A percentile compares a stretch with the other conserved stretches of the same genome.
phyloP scores from a whole-genome alignment of 2,797 vertebrate species.

The Gastrophryne carolinensis region DNA sequence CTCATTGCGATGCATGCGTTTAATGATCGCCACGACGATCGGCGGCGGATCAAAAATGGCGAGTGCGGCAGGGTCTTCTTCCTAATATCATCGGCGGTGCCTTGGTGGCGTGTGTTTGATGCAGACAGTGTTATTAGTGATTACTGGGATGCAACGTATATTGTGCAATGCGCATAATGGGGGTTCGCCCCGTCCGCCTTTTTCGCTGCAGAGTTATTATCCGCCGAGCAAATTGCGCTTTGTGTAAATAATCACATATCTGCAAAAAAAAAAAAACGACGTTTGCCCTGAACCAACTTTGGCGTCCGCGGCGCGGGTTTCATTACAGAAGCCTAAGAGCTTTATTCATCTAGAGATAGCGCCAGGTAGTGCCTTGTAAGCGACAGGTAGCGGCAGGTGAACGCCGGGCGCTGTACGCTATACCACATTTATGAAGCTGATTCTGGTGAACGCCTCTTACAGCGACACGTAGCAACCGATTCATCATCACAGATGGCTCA shows the following conservation, averaged over 20 bases:
- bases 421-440: no score
- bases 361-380: no score
- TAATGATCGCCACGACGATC: slow-evolving; percentile 16
- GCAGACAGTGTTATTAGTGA: slow-evolving; percentile 19
- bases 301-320: no score
- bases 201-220: slow-evolving; percentile 10
- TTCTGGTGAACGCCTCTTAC: no score
- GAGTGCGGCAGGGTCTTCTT: background rate
- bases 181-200: background rate
- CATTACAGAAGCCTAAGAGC: no score
- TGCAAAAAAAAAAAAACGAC: background rate
- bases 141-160: background rate
- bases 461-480: no score
- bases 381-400: no score
- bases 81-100: slow-evolving; percentile 16
- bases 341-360: no score
- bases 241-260: slow-evolving; percentile 19
- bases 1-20: background rate
- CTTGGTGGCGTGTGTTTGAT: slow-evolving; percentile 27
- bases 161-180: slow-evolving; percentile 5
- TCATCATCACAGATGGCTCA: no score
- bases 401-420: no score
- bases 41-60: slow-evolving; percentile 10
- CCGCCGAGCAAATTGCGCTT: background rate
- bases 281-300: no score